Evolutionary conservation across 2,113 vertebrate genomes (phyloP).

Genomic region (Nansenia antarctica): DNA sequence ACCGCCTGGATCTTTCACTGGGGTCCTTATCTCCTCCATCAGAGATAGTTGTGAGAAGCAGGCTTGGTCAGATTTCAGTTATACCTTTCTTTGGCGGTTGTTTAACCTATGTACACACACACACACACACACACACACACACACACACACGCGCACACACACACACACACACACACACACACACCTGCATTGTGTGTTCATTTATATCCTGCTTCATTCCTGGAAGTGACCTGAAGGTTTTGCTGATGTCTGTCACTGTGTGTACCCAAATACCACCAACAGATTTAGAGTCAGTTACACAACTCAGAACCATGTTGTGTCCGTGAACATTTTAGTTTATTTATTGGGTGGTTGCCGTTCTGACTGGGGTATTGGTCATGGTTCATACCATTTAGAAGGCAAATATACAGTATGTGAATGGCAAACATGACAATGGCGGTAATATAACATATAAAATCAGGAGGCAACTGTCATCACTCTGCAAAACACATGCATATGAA

Average conservation of each 20-base stretch:
- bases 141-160: neutral
- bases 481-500: neutral
- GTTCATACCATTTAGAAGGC: neutral
- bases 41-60: conserved; percentile 24
- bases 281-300: neutral
- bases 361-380: neutral
- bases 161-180: neutral
- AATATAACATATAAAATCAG: neutral
- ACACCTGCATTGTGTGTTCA: neutral
- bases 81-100: neutral
- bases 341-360: neutral
- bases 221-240: neutral
- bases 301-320: neutral
- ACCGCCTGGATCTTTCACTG: neutral
- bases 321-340: neutral
- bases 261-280: neutral
- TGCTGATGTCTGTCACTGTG: neutral
- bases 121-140: neutral
- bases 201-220: neutral
- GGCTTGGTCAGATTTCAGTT: conserved; percentile 15
- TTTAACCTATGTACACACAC: neutral
- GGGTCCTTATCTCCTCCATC: conserved; percentile 1
- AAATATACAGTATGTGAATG: neutral
- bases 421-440: neutral
- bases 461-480: conserved; percentile 5